Percentiles rank a stretch among this genome's conserved stretches.
Evolutionary conservation across 2,888 invertebrate species (phyloP).

Genomic region (Melinaea marsaeus): DNA sequence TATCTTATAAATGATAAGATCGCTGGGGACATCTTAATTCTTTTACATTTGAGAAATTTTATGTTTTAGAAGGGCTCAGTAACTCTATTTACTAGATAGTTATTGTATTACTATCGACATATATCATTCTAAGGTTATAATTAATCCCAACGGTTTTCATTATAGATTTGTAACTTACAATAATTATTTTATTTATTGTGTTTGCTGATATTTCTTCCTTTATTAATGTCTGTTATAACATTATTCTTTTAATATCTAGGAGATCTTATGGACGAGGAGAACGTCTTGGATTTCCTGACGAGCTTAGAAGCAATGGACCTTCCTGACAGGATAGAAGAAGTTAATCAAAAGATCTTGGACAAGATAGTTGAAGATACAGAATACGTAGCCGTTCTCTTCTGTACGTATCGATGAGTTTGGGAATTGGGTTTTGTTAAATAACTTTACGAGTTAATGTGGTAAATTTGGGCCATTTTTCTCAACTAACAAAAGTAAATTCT

Average conservation of each 20-base stretch:
- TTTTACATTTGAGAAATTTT: too few relatives aligned
- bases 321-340: conserved; percentile 96
- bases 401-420: conserved; percentile 81
- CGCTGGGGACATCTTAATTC: background rate
- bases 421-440: conserved; percentile 50
- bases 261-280: conserved; percentile 96
- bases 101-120: too few relatives aligned
- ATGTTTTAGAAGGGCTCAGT: too few relatives aligned
- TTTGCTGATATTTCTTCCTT: too few relatives aligned
- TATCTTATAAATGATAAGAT: background rate
- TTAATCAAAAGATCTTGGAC: conserved; percentile 91
- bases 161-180: too few relatives aligned
- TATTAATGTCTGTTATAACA: conserved; percentile 11
- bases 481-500: conserved; percentile 64
- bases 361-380: conserved; percentile 95
- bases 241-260: conserved; percentile 67
- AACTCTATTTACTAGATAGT: too few relatives aligned
- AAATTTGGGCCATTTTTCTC: conserved; percentile 59
- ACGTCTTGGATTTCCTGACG: conserved; percentile 94
- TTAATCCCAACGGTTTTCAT: too few relatives aligned
- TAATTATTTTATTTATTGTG: too few relatives aligned
- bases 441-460: conserved; percentile 62
- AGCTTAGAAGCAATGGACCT: conserved; percentile 96
- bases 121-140: too few relatives aligned
- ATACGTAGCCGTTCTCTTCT: conserved; percentile 94